Conservation (phyloP, 2,797 vertebrate species). For the Antrozous pallidus region DNA sequence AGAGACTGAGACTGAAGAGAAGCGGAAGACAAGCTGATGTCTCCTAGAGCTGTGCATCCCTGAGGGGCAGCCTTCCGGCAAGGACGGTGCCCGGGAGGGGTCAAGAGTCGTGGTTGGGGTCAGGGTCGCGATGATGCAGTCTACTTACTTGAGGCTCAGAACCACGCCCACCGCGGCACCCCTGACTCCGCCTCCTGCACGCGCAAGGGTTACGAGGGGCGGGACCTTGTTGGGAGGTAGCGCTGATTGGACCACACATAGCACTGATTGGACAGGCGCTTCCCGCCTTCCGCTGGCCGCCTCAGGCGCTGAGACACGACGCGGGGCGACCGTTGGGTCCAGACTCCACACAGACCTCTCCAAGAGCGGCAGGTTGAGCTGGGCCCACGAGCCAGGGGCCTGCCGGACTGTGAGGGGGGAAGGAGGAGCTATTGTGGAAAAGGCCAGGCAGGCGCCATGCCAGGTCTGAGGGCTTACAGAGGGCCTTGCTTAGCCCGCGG, state of each 20-base stretch:
- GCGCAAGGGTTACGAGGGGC: accelerated
- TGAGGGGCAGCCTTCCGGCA: accelerated
- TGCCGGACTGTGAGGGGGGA: background rate
- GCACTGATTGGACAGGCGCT: background rate
- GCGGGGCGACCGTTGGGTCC: accelerated
- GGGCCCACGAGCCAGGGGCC: accelerated
- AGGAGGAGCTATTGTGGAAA: background rate
- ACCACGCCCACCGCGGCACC: background rate
- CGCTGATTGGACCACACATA: slow-evolving; percentile 21
- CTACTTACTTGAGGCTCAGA: background rate
- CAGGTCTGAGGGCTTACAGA: background rate
- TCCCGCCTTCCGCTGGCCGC: background rate
- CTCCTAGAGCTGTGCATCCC: background rate
- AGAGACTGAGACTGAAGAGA: too few species aligned
- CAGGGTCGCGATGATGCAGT: background rate
- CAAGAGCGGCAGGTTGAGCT: background rate
- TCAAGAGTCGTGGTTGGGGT: accelerated
- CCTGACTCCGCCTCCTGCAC: accelerated
- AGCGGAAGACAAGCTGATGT: background rate
- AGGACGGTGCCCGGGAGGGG: accelerated
- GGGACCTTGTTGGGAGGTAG: background rate
- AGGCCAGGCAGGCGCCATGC: background rate
- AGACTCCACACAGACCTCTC: accelerated
- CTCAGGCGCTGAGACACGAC: background rate
- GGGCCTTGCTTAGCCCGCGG: background rate